Percentiles rank a stretch among this genome's conserved stretches.
phyloP scores from a whole-genome alignment of 2,888 invertebrate species.

The Eupithecia dodoneata region DNA sequence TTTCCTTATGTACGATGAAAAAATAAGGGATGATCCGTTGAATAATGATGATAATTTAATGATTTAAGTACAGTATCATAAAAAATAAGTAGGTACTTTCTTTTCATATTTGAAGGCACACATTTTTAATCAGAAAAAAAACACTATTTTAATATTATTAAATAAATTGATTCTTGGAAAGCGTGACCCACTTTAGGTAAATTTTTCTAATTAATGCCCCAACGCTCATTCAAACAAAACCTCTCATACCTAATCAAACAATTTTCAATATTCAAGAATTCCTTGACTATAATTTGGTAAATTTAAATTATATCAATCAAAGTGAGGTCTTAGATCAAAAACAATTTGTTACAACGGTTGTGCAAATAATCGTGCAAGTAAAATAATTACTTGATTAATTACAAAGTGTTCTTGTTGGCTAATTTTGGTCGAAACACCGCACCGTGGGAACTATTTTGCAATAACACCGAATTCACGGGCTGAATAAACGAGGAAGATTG shows the following conservation, averaged over 20 bases:
- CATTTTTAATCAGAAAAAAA: too few species aligned
- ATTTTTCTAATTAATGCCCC: too few species aligned
- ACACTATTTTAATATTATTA: too few species aligned
- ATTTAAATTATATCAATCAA: constrained; percentile 14
- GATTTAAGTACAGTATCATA: too few species aligned
- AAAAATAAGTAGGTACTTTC: neutral
- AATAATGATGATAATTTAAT: neutral
- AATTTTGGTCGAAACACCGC: constrained; percentile 38
- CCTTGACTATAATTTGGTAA: neutral
- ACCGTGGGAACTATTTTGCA: constrained; percentile 47
- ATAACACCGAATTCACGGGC: constrained; percentile 32
- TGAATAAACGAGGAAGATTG: constrained; percentile 2
- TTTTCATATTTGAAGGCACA: too few species aligned
- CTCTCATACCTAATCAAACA: too few species aligned
- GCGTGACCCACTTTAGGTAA: too few species aligned
- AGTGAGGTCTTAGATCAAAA: constrained; percentile 17
- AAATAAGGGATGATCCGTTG: neutral
- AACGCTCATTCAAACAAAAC: too few species aligned
- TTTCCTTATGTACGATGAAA: neutral
- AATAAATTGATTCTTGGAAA: too few species aligned
- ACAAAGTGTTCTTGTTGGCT: constrained; percentile 43
- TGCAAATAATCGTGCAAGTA: constrained; percentile 49
- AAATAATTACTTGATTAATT: constrained; percentile 55
- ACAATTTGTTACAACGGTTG: constrained; percentile 41
- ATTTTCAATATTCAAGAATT: neutral